Evolutionary conservation across 2,888 invertebrate genomes (phyloP).

Genomic region (Oscheius sp.): DNA sequence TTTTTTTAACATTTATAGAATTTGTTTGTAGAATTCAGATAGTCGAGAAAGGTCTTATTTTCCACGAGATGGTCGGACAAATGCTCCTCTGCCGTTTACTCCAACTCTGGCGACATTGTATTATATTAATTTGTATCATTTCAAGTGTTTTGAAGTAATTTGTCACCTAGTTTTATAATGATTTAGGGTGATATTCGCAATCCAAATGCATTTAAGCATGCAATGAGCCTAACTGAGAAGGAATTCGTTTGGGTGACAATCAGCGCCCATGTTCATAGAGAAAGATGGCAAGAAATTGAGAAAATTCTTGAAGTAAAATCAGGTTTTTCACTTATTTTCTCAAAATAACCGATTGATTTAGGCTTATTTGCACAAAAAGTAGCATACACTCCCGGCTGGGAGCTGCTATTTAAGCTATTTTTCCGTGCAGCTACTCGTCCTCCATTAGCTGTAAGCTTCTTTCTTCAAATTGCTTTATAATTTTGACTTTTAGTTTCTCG

Average conservation of each 20-base stretch:
- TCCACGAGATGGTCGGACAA: neutral
- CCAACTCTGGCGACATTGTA: conserved; percentile 72
- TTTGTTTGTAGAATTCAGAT: conserved; percentile 32
- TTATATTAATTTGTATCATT: conserved; percentile 73
- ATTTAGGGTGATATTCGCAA: conserved; percentile 27
- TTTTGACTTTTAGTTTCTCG: neutral
- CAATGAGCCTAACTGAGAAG: conserved; percentile 71
- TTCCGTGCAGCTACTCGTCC: neutral
- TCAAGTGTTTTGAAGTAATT: conserved; percentile 68
- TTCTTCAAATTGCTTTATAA: neutral
- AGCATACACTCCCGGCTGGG: neutral
- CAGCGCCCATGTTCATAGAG: conserved; percentile 70
- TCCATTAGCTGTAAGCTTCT: neutral
- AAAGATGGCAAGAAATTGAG: conserved; percentile 57
- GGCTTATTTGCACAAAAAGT: neutral
- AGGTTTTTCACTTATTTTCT: neutral
- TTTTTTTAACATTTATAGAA: neutral
- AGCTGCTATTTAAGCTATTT: neutral
- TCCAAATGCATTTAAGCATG: conserved; percentile 36
- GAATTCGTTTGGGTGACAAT: conserved; percentile 71
- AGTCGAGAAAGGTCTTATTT: conserved; percentile 31
- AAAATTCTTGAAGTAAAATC: conserved; percentile 29
- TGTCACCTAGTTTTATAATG: neutral
- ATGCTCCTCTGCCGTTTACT: conserved; percentile 70
- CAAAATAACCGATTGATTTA: too few species aligned